Evolutionary conservation across 2,113 vertebrate species (phyloP).

Genomic region (Rhynchomys soricoides): DNA sequence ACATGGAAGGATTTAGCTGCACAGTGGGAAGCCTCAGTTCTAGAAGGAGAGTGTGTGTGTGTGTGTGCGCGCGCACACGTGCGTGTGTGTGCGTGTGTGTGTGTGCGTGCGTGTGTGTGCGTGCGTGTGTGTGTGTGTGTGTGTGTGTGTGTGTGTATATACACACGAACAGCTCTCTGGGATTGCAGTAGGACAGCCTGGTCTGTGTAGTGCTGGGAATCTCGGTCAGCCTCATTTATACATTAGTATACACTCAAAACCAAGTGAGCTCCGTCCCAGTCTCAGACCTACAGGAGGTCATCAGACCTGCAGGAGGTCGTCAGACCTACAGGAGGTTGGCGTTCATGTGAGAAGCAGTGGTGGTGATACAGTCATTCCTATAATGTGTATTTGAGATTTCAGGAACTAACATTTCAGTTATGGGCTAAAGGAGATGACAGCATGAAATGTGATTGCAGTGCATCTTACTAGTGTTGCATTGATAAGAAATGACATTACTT

Average conservation of each 20-base stretch:
- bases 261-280: no score
- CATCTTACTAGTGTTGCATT: background rate
- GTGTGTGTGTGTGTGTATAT: no score
- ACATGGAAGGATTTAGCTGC: background rate
- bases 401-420: background rate
- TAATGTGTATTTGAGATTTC: background rate
- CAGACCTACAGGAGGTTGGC: background rate
- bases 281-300: background rate
- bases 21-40: background rate
- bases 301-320: no score
- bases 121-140: no score
- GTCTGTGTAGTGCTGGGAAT: background rate
- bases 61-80: no score
- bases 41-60: no score
- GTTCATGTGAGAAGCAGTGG: background rate
- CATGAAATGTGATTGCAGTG: background rate
- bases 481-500: background rate
- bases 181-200: background rate
- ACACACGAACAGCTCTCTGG: no score
- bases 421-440: constrained; percentile 62
- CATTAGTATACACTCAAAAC: background rate
- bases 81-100: background rate
- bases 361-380: background rate
- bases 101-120: background rate
- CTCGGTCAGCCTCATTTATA: background rate